Conservation (phyloP, 2,113 vertebrate species). For the Corvus cornix region DNA sequence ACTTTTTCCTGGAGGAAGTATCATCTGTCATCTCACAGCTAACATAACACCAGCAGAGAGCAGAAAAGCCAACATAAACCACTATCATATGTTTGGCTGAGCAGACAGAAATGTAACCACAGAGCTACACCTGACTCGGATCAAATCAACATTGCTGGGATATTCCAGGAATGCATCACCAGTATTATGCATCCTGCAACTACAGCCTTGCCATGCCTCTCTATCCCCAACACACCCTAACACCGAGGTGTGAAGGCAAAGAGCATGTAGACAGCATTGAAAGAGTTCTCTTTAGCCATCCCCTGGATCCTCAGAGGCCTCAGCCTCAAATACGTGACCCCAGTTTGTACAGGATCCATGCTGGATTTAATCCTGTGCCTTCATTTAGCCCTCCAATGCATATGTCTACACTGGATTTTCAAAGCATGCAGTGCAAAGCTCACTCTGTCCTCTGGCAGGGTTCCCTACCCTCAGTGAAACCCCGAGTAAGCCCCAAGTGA, state of each 20-base stretch:
- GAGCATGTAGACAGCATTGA: rapidly evolving
- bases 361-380: neutral
- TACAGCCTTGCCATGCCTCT: neutral
- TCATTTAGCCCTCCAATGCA: neutral
- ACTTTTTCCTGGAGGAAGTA: neutral
- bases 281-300: neutral
- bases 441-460: neutral
- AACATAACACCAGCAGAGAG: neutral
- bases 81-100: neutral
- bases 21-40: constrained; percentile 10
- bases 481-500: neutral
- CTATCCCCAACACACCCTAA: neutral
- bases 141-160: neutral
- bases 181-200: neutral
- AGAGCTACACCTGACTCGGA: neutral
- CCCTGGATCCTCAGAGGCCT: neutral
- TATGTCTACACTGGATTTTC: neutral
- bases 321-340: rapidly evolving
- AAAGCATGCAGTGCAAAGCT: neutral
- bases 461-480: neutral
- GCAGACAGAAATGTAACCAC: neutral
- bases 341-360: neutral
- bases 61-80: constrained; percentile 16
- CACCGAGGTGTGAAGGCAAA: neutral
- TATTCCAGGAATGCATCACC: neutral